These are phyloP conservation scores for Macrostomum lignano DNA, from an alignment of 1,140 invertebrate species.

Conservation along the genomic window DNA sequence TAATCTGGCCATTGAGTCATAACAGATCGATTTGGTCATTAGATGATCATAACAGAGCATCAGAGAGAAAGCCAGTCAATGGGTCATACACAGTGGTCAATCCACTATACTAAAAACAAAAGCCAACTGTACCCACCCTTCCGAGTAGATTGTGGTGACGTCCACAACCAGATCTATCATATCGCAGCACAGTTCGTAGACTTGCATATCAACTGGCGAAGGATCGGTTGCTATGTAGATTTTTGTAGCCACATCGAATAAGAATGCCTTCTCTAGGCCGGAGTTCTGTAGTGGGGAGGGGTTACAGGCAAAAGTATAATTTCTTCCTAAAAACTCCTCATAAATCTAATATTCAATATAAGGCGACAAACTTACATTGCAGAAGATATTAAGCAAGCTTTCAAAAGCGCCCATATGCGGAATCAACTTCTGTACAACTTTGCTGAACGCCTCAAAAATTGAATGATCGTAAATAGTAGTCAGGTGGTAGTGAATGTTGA, in stretches of 20 bases:
- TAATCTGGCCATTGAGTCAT: no score
- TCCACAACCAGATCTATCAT: slow-evolving; percentile 99
- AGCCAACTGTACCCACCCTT: no score
- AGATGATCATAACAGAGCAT: no score
- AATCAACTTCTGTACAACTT: slow-evolving; percentile 95
- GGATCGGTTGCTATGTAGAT: slow-evolving; percentile 98
- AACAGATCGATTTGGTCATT: no score
- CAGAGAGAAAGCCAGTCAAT: no score
- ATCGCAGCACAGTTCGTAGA: slow-evolving; percentile 93
- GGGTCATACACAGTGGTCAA: no score
- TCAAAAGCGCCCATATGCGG: slow-evolving; percentile 81
- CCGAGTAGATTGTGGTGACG: slow-evolving; percentile 71
- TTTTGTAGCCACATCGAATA: slow-evolving; percentile 92
- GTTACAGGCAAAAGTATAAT: slow-evolving; percentile 5
- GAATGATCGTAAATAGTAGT: slow-evolving; percentile 99
- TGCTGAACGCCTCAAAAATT: slow-evolving; percentile 98
- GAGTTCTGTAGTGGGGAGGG: slow-evolving; percentile 46
- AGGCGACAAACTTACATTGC: slow-evolving; percentile 58
- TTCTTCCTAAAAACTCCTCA: slow-evolving; percentile 4
- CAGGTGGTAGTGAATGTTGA: no score
- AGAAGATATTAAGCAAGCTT: slow-evolving; percentile 91
- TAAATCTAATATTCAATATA: no score
- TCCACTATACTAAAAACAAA: no score
- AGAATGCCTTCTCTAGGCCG: slow-evolving; percentile 82
- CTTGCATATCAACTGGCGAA: slow-evolving; percentile 97